These are phyloP conservation scores for Acholoe squamosa DNA, from an alignment of 2,888 invertebrate genomes.

Conservation along the genomic window DNA sequence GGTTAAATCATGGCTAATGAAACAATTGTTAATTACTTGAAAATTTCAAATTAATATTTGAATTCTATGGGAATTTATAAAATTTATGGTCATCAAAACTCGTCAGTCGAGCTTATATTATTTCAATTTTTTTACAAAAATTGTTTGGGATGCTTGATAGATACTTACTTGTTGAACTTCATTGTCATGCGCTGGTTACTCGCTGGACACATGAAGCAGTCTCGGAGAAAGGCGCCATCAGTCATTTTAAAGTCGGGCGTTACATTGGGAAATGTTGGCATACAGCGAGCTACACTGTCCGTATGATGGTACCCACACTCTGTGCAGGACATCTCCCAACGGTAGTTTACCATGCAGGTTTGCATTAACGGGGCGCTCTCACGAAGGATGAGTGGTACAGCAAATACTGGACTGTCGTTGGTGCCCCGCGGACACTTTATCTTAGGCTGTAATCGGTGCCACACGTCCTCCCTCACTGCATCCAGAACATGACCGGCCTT, in stretches of 20 bases:
- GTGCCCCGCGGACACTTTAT: conserved; percentile 78
- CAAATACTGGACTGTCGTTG: conserved; percentile 81
- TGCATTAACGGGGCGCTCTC: conserved; percentile 73
- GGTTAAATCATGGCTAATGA: too few relatives aligned
- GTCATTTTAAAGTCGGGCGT: conserved; percentile 74
- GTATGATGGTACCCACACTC: conserved; percentile 66
- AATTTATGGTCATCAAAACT: too few relatives aligned
- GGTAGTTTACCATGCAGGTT: conserved; percentile 75
- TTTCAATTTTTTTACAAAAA: too few relatives aligned
- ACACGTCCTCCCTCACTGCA: conserved; percentile 76
- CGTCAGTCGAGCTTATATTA: too few relatives aligned
- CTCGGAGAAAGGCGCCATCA: conserved; percentile 73
- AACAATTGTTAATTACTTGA: too few relatives aligned
- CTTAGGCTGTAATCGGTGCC: conserved; percentile 75
- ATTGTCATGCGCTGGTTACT: conserved; percentile 76
- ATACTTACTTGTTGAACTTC: conserved; percentile 75
- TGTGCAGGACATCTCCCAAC: conserved; percentile 71
- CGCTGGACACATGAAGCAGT: conserved; percentile 77
- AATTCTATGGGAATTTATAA: too few relatives aligned
- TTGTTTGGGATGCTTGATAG: too few relatives aligned
- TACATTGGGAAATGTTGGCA: conserved; percentile 78
- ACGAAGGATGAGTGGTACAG: conserved; percentile 76
- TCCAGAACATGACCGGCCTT: conserved; percentile 66
- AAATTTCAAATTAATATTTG: too few relatives aligned
- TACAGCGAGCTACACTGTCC: conserved; percentile 72